These are phyloP conservation scores for Rousettus leschenaultii DNA, from an alignment of 2,113 vertebrate genomes.

Conservation along the genomic window DNA sequence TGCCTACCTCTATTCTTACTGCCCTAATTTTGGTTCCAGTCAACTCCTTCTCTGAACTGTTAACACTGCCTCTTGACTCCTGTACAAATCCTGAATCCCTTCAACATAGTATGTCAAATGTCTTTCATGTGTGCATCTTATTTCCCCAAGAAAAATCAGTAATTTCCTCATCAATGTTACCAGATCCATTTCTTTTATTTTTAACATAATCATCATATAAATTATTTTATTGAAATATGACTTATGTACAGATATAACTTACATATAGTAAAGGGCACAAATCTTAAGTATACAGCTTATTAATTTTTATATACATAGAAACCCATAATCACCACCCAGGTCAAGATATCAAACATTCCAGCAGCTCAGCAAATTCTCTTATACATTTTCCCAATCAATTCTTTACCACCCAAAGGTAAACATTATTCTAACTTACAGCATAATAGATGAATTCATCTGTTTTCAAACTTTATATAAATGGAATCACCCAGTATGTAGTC, in stretches of 20 bases:
- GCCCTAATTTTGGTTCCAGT: not conserved
- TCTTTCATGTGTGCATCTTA: not conserved
- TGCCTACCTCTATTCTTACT: not conserved
- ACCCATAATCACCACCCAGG: not conserved
- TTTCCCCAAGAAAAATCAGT: not conserved
- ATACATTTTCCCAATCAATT: not conserved
- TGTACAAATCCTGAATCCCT: not conserved
- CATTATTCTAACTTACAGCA: not conserved
- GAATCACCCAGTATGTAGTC: not conserved
- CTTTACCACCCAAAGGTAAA: not conserved
- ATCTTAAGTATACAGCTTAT: not conserved
- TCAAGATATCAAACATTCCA: not conserved
- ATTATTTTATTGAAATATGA: not conserved
- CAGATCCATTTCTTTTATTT: not conserved
- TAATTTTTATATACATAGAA: not conserved
- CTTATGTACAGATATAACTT: not conserved
- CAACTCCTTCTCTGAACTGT: not conserved
- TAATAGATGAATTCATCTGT: not conserved
- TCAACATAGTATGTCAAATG: not conserved
- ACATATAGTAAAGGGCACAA: not conserved
- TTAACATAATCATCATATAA: not conserved
- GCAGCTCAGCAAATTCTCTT: not conserved
- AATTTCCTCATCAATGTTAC: not conserved
- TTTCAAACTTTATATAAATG: not conserved
- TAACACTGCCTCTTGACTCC: not conserved